phyloP scores from a whole-genome alignment of 2,113 vertebrate genomes.

The Notothenia rossii region DNA sequence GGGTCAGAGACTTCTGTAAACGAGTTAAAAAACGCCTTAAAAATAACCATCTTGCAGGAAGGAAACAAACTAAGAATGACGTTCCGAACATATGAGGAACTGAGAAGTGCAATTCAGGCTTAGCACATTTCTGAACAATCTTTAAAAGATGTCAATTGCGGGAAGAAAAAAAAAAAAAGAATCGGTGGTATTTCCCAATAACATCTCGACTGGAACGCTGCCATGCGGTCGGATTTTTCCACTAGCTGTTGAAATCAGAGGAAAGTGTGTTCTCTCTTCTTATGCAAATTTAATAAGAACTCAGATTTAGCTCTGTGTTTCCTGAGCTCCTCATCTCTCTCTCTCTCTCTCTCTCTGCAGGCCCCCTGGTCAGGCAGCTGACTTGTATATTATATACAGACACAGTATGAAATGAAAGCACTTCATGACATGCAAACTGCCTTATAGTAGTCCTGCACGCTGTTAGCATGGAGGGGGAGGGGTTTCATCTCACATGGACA shows the following conservation, averaged over 20 bases:
- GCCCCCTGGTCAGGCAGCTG: neutral
- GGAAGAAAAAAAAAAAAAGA: too few relatives aligned
- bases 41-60: neutral
- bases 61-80: neutral
- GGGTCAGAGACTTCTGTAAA: neutral
- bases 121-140: neutral
- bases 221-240: conserved; percentile 29
- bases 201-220: conserved; percentile 14
- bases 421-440: neutral
- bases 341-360: neutral
- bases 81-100: neutral
- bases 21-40: neutral
- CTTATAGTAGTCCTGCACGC: neutral
- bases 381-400: neutral
- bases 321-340: conserved; percentile 16
- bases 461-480: neutral
- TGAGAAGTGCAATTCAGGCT: neutral
- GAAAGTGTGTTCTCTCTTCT: conserved; percentile 7
- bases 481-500: neutral
- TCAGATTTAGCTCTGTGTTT: conserved; percentile 44
- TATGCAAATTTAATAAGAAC: conserved; percentile 60
- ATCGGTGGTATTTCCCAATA: conserved; percentile 28
- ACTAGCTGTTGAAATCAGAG: conserved; percentile 23
- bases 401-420: neutral
- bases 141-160: conserved; percentile 12